Conservation (phyloP, 1,140 invertebrate species). For the Oncopeltus fasciatus region DNA sequence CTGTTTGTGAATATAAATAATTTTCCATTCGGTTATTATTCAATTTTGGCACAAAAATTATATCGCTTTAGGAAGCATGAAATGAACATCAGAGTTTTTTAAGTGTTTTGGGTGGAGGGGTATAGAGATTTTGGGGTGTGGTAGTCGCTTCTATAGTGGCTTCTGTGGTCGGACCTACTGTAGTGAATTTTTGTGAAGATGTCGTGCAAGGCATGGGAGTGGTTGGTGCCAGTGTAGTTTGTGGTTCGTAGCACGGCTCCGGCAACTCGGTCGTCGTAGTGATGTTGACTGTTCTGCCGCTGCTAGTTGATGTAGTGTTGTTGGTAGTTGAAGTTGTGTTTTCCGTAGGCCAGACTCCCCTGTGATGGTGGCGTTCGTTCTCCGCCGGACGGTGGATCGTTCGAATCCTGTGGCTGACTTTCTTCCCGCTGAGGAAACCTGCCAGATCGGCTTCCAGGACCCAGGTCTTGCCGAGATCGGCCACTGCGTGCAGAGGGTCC, state of each 20-base stretch:
- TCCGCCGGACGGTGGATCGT: background rate
- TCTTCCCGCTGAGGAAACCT: slow-evolving; percentile 38
- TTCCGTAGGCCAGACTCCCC: background rate
- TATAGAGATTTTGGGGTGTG: background rate
- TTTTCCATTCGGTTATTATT: no score
- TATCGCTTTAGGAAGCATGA: no score
- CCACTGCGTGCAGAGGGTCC: slow-evolving; percentile 40
- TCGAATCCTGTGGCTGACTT: slow-evolving; percentile 1
- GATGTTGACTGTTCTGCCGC: background rate
- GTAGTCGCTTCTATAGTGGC: background rate
- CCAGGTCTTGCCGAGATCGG: slow-evolving; percentile 37
- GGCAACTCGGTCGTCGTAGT: no score
- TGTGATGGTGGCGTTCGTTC: background rate
- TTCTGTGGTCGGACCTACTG: background rate
- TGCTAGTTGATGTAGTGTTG: background rate
- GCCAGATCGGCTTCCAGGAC: slow-evolving; percentile 46
- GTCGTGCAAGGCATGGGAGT: background rate
- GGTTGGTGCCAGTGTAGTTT: background rate
- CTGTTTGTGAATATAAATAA: no score
- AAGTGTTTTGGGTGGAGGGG: no score
- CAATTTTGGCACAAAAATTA: no score
- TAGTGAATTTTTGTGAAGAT: background rate
- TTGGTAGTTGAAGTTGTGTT: background rate
- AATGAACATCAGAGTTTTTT: no score
- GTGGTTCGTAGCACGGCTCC: no score